Evolutionary conservation across 2,888 invertebrate species (phyloP), one percentile per base, ranked within the genome.

Genomic region (Drosophila suboccidentalis): DNA sequence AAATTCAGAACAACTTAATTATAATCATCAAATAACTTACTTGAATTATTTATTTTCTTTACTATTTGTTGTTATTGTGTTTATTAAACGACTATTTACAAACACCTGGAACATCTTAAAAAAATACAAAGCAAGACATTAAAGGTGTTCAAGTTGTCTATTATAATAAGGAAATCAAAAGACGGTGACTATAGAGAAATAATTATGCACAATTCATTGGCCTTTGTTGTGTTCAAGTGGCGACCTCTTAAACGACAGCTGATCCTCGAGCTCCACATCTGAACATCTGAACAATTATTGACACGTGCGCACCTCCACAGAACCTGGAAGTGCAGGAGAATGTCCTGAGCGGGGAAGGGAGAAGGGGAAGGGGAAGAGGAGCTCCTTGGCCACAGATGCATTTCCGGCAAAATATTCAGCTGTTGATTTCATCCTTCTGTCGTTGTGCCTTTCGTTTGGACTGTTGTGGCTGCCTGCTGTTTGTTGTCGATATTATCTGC

Each of bases 401-500:
- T 89, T 89, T 84, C 84, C 89, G 88, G 86, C 69, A 32, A 67
- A 58, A 58, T 29, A 58, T 84, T 84, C 84, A 84, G 84, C 84
- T 84, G 84, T 87, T 89, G 83, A 89, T 75, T 49, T 32, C 47
- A 55, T 58, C 46, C 41, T 60, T 57, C 50, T 54, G 49, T 46
- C 43, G 59, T 26, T 38, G 36, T 38, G 61, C 50, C 46, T 26
- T 38, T 29, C 29, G 22, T 58, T 57, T 32, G 43, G 39, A 41
- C 51, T 49, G 22, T 22, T 22, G 22, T 22, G 4, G 58, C 47
- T 47, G 46, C 43, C 77, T 75, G 81, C 66, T 80, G 68, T 71
- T 62, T 74, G 60, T 75, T 84, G 81, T 89, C 89, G 90, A 90
- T 90, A 85, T 87, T 89, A 90, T 90, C 91, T 80, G 81, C 81